These are phyloP conservation scores for Toxotes jaculatrix DNA, from an alignment of 2,113 vertebrate species.

Conservation along the genomic window DNA sequence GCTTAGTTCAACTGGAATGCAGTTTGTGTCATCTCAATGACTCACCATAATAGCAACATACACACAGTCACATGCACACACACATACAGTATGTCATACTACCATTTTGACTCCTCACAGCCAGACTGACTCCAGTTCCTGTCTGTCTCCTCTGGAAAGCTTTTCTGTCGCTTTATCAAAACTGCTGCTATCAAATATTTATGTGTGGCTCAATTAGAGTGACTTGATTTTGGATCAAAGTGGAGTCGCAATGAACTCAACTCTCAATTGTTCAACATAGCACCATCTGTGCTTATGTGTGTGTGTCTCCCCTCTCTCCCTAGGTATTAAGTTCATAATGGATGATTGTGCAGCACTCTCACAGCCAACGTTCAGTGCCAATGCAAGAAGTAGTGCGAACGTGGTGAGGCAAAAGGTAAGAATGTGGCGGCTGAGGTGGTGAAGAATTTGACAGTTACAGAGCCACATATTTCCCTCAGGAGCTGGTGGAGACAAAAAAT, in stretches of 20 bases:
- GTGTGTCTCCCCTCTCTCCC: not conserved
- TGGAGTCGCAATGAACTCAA: not conserved
- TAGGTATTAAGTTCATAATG: not conserved
- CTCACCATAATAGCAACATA: constrained; percentile 78
- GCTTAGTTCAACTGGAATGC: constrained; percentile 75
- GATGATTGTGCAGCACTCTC: not conserved
- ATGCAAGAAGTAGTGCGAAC: not conserved
- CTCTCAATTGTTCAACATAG: not conserved
- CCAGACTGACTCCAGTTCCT: constrained; percentile 66
- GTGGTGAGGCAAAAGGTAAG: not conserved
- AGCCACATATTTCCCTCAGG: not conserved
- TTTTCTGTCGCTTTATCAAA: constrained; percentile 38
- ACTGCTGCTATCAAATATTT: constrained; percentile 39
- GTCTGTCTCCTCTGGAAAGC: constrained; percentile 47
- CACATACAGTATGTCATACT: constrained; percentile 67
- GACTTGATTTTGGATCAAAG: not conserved
- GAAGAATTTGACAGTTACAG: not conserved
- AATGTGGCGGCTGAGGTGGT: not conserved
- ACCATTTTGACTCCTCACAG: constrained; percentile 68
- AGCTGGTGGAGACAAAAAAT: not conserved
- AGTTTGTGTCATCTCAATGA: constrained; percentile 79
- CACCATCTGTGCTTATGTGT: not conserved
- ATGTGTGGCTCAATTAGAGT: not conserved
- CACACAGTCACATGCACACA: constrained; percentile 60
- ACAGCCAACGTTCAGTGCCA: not conserved